Percentiles rank a stretch among this genome's conserved stretches.
These are phyloP conservation scores for Malthinus seriepunctatus DNA, from an alignment of 2,888 invertebrate species.

Conservation along the genomic window DNA sequence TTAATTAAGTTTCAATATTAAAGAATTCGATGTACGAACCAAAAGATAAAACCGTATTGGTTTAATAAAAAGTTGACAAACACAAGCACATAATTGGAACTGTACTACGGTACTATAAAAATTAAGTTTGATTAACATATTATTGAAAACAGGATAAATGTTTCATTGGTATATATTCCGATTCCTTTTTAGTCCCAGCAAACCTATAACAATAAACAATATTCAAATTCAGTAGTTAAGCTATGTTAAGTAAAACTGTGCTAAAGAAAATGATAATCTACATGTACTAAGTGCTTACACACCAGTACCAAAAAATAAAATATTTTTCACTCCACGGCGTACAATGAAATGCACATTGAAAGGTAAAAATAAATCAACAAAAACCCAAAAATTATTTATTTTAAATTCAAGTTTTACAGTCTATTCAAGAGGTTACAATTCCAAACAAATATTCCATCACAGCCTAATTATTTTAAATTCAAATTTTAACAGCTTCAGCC, in stretches of 20 bases:
- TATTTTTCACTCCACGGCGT: conserved; percentile 19
- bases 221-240: not conserved
- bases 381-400: conserved; percentile 32
- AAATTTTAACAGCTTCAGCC: conserved; percentile 9
- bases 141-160: conserved; percentile 48
- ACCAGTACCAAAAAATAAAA: not conserved
- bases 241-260: not conserved
- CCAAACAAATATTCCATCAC: conserved; percentile 36
- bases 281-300: not conserved
- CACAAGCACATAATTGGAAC: not conserved
- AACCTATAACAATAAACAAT: conserved; percentile 45
- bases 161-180: conserved; percentile 55
- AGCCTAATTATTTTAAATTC: conserved; percentile 36
- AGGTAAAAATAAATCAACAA: conserved; percentile 25
- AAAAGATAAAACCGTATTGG: too few relatives aligned
- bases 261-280: not conserved
- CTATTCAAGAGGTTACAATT: conserved; percentile 23
- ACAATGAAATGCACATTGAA: not conserved
- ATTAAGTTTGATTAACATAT: not conserved
- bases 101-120: not conserved
- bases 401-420: conserved; percentile 31
- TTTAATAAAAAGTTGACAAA: too few relatives aligned
- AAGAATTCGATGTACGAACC: too few relatives aligned
- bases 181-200: conserved; percentile 49
- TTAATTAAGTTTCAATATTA: too few relatives aligned